phyloP scores from a whole-genome alignment of 2,113 vertebrate genomes.

The Terrapene triunguis region DNA sequence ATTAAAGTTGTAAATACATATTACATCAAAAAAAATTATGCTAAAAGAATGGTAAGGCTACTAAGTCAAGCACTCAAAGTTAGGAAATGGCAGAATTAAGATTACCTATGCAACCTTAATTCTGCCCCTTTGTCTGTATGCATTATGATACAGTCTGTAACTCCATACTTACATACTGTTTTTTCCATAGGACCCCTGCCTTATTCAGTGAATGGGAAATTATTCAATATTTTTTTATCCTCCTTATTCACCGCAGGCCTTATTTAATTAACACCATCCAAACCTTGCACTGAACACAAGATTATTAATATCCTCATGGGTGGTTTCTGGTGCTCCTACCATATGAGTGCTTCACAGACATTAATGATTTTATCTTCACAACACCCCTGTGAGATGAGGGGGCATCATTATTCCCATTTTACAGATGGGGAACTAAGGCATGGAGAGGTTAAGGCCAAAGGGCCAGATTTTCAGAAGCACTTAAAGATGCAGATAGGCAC shows the following conservation, averaged over 20 bases:
- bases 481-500: background rate
- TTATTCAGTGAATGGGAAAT: rapidly evolving
- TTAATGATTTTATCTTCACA: background rate
- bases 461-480: background rate
- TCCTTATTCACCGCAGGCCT: background rate
- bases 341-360: background rate
- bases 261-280: background rate
- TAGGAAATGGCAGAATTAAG: background rate
- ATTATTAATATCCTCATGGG: background rate
- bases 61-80: background rate
- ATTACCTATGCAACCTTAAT: background rate
- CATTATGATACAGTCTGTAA: background rate
- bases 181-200: background rate
- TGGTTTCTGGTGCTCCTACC: background rate
- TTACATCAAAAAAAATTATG: background rate
- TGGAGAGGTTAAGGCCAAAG: background rate
- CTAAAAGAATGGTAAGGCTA: background rate
- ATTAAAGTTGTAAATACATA: conserved; percentile 15
- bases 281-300: conserved; percentile 8
- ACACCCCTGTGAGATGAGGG: background rate
- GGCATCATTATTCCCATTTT: background rate
- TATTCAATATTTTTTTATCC: conserved; percentile 25
- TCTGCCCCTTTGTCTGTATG: background rate
- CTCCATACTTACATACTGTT: rapidly evolving
- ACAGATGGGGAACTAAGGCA: background rate